Conservation (phyloP, 2,113 vertebrate species). For the Chamaea fasciata region DNA sequence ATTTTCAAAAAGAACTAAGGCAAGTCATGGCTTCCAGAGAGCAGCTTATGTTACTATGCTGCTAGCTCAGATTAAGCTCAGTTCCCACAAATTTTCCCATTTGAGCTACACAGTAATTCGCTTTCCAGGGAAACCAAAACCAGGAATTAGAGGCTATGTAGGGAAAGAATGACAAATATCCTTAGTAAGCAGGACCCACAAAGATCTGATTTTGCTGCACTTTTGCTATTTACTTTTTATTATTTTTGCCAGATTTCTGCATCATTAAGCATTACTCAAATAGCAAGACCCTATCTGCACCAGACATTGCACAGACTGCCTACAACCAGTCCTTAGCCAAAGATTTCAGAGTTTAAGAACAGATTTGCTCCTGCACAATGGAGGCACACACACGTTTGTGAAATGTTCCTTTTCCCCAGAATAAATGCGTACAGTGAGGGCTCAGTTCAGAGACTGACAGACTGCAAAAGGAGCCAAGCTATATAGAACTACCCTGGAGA, state of each 20-base stretch:
- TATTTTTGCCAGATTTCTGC: background rate
- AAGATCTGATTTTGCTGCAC: background rate
- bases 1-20: background rate
- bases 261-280: background rate
- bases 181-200: background rate
- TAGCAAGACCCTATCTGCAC: background rate
- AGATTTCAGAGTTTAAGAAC: background rate
- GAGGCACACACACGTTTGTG: background rate
- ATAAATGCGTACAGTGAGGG: background rate
- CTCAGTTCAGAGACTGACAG: background rate
- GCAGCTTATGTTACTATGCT: background rate
- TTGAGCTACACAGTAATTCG: background rate
- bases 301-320: background rate
- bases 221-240: constrained; percentile 12
- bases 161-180: background rate
- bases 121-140: background rate
- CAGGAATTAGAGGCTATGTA: background rate
- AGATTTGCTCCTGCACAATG: background rate
- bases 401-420: background rate
- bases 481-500: background rate
- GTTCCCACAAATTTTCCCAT: background rate
- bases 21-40: background rate
- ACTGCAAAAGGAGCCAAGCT: background rate
- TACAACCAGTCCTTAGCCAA: background rate
- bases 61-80: background rate